Base-by-base conservation (phyloP, 2,797 vertebrate genomes). In the Anas flavirostris region DNA sequence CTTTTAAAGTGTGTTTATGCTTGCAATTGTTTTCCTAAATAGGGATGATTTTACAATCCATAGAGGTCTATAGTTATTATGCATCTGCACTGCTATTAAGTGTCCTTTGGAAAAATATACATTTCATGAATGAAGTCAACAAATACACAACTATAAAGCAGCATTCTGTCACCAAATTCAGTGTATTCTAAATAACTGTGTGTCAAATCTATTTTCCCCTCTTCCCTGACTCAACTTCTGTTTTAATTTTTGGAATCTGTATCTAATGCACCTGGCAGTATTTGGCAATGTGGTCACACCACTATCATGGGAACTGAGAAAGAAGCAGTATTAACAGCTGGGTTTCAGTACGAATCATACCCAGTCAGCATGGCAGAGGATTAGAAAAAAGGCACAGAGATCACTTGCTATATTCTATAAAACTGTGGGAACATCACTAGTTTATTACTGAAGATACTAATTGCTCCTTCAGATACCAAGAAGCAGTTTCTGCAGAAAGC, bases 241-340 rank as follows among this genome's bases (percentile, higher is more conserved):
- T n/a, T 55, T 67, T 79, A 73, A 73, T 86, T 95, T 94, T 93
- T 87, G 60, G 70, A 95, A 82, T 92, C 88, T 80, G 88, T 82
- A 77, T 63, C 85, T 84, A 92, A 91, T 68, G 90, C 85, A 96
- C 67, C 78, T 78, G 88, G 70, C 56, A 88, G 53, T 66, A 91
- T 55, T 82, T 35, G 39, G 64, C 18, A 86, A 26, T 88, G n/a
- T 76, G 93, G 79, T 69, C 94, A 90, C 79, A 95, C 79, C 21
- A 95, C 77, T 96, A 78, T 72, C 82, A 68, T 66, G 72, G 91
- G 93, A 92, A 90, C 88, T 82, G 88, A 93, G 39, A 82, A 95
- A 89, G 84, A 37, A 63, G 72, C 59, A 88, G 66, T 60, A 92
- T 43, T 87, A 76, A 93, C 91, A 67, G 85, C 84, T 94, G 89